These are phyloP conservation scores for Yponomeuta sedellus DNA, from an alignment of 2,888 invertebrate genomes.

Conservation along the genomic window DNA sequence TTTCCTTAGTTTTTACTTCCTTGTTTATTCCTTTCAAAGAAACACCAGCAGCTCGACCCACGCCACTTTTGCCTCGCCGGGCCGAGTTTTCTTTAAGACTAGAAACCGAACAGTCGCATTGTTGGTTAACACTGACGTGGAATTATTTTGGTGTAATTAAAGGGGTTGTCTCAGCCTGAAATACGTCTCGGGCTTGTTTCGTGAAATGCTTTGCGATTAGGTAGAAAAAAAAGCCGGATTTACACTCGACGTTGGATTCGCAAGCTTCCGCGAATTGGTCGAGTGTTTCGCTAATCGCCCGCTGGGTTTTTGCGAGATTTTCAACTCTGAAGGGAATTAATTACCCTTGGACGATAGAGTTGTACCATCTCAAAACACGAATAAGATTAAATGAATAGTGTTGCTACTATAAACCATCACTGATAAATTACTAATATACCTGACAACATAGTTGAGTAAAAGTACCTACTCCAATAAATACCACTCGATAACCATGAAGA, in stretches of 20 bases:
- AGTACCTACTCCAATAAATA: too few species aligned
- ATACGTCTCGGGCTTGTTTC: neutral
- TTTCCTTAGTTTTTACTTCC: too few species aligned
- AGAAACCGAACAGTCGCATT: neutral
- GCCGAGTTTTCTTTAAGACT: neutral
- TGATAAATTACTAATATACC: too few species aligned
- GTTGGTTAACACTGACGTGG: neutral
- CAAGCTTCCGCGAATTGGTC: neutral
- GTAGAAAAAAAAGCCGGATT: neutral
- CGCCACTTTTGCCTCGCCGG: neutral
- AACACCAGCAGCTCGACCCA: too few species aligned
- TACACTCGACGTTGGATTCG: neutral
- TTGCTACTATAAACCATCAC: too few species aligned
- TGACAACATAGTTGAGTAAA: too few species aligned
- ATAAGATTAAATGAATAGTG: too few species aligned
- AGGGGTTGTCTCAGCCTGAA: neutral
- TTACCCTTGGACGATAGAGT: too few species aligned
- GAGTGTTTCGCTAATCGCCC: neutral
- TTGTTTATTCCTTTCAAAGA: too few species aligned
- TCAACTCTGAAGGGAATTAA: neutral
- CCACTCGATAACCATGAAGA: too few species aligned
- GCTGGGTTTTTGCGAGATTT: neutral
- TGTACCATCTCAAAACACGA: too few species aligned
- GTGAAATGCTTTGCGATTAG: neutral
- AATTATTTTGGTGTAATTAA: slow-evolving; percentile 1